Evolutionary conservation across 2,797 vertebrate species (phyloP), one percentile per base, ranked within the genome.

Genomic region (Xenentodon cancila): DNA sequence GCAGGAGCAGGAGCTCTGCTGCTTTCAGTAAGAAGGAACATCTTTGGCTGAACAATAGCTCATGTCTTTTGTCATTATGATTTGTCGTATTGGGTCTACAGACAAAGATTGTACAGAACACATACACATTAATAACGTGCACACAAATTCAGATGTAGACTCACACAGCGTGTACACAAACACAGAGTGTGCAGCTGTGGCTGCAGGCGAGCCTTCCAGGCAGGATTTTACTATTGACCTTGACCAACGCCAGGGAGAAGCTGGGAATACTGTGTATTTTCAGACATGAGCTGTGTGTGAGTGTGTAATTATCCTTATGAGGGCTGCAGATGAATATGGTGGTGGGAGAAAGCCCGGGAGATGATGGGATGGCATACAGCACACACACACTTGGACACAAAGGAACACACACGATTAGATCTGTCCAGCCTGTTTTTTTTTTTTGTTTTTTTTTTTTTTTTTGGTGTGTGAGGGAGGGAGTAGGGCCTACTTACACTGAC

Each of bases 321-420:
- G 77, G 57, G 77, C 83, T 81, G 43, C 83, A 80, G 85, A 88
- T 85, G 85, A 89, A 88, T 81, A 77, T 83, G 77, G 80, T 75
- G 71, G 80, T 66, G 59, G 75, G 55, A 44, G 66, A 84, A 88
- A 85, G 66, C 88, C 85, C 82, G 67, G 52, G 83, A 87, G 87
- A 88, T 69, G 60, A 64, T n/a, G 52, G 66, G 71, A 79, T 82
- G 73, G 73, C 62, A 37, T 54, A 15, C 59, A 79, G 52, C 79
- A 68, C 76, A 82, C 78, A 51, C 43, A 7, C 71, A 18, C 21
- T 20, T 64, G 13, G 53, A 63, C 50, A 72, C 82, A 80, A 45
- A 80, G 40, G 57, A 57, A 77, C 69, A 72, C 72, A 82, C 68
- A 79, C 66, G 79, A 82, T 85, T 67, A 76, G 74, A 85, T 86